phyloP scores from a whole-genome alignment of 2,888 invertebrate species.

The Bellardia pandia region DNA sequence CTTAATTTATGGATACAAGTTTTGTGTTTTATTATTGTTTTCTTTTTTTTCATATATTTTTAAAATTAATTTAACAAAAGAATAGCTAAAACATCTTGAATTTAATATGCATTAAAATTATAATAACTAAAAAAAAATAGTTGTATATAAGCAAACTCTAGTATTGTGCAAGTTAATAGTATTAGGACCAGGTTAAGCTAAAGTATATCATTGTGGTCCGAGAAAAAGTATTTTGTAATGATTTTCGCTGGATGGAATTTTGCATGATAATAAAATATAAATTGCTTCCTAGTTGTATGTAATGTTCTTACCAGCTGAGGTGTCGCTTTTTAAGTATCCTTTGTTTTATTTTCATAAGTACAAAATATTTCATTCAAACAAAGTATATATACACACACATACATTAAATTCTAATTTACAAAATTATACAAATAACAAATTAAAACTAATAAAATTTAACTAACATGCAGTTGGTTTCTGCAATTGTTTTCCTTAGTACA shows the following conservation, averaged over 20 bases:
- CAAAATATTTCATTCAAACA: constrained; percentile 43
- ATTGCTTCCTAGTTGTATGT: neutral
- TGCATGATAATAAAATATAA: neutral
- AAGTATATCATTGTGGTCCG: neutral
- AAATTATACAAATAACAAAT: constrained; percentile 35
- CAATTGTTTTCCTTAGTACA: neutral
- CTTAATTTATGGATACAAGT: constrained; percentile 51
- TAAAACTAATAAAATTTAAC: constrained; percentile 57
- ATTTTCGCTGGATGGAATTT: neutral
- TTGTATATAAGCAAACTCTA: constrained; percentile 45
- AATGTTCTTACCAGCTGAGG: neutral
- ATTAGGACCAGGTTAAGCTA: constrained; percentile 6
- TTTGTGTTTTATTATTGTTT: constrained; percentile 21
- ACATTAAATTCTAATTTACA: constrained; percentile 52
- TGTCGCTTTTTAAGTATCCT: neutral
- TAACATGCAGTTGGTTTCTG: constrained; percentile 39
- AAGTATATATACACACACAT: constrained; percentile 18
- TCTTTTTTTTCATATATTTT: constrained; percentile 14
- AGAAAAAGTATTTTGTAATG: neutral
- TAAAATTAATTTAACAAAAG: constrained; percentile 58
- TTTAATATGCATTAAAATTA: constrained; percentile 46
- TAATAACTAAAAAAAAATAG: constrained; percentile 23
- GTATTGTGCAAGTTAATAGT: constrained; percentile 28
- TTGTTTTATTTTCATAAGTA: constrained; percentile 54
- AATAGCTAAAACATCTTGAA: constrained; percentile 55